Evolutionary conservation across 2,888 invertebrate species (phyloP), one percentile per base, ranked within the genome.

Genomic region (Troides oblongomaculatus): DNA sequence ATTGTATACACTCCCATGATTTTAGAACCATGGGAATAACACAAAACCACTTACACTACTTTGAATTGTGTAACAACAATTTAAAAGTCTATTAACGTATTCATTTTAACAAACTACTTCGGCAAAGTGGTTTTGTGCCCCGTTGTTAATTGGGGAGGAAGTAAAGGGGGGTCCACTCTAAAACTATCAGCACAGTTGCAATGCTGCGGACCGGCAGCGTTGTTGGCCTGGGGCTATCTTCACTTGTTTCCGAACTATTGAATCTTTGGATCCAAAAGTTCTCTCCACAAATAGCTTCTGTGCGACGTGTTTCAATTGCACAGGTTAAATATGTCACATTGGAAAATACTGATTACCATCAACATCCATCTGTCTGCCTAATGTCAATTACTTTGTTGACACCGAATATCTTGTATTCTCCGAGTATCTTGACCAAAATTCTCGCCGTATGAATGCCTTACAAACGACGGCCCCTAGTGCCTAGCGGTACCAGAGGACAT

Each of bases 201-300:
- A 61, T 23, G 60, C 63, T 59, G 23, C 30, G 46, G 53, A 57
- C 50, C 21, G 62, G 73, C 69, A 73, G 72, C 72, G 71, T 70
- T 71, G 72, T 60, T 73, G 62, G 73, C 76, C 73, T 63, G 64
- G 66, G 73, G 76, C 72, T 62, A 68, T 62, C 65, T 61, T 74
- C 65, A 56, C 67, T 68, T 30, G 58, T 66, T 71, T 66, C 58
- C 66, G 23, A 62, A 58, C 66, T 56, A 25, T 60, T 56, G 59
- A 66, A 58, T 50, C 46, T 57, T 14, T 30, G 12, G 61, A 65
- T 3, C 4, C 53, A n/a, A n/a, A 53, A 53, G 53, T 53, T 39
- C 39, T 10, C 39, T 39, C 39, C 39, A 8, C 10, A 39, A 39
- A 39, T 39, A 39, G 10, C 39, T 39, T 39, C 39, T 39, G 39